Evolutionary conservation across 2,888 invertebrate genomes (phyloP).

Genomic region (Stenchaetothrips biformis): DNA sequence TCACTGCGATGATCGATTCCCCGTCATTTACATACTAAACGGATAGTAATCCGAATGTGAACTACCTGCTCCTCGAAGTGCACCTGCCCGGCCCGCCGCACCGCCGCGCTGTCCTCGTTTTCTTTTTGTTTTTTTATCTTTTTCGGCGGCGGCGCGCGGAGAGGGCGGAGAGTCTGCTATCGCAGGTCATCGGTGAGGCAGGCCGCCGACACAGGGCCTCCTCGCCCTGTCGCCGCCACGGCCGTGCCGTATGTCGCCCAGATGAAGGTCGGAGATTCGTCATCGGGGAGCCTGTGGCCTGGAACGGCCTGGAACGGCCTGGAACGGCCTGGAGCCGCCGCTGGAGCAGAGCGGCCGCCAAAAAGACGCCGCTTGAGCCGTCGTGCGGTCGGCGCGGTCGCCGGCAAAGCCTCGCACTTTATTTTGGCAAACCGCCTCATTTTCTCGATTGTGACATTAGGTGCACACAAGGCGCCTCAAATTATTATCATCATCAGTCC

Average conservation of each 20-base stretch:
- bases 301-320: too few species aligned
- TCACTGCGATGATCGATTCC: too few species aligned
- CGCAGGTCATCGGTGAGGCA: not conserved
- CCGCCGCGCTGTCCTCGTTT: not conserved
- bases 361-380: not conserved
- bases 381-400: not conserved
- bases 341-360: not conserved
- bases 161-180: not conserved
- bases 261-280: constrained; percentile 24
- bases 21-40: too few species aligned
- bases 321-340: not conserved
- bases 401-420: not conserved
- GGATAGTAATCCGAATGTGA: not conserved
- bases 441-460: too few species aligned
- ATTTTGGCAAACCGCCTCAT: too few species aligned
- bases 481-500: too few species aligned
- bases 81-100: not conserved
- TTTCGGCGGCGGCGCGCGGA: not conserved
- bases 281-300: constrained; percentile 8
- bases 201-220: not conserved
- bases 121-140: not conserved
- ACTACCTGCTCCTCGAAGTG: not conserved
- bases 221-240: not conserved
- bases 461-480: too few species aligned
- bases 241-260: constrained; percentile 18